Base-by-base conservation (phyloP, 1,140 invertebrate genomes). In the Sycobia sp. region DNA sequence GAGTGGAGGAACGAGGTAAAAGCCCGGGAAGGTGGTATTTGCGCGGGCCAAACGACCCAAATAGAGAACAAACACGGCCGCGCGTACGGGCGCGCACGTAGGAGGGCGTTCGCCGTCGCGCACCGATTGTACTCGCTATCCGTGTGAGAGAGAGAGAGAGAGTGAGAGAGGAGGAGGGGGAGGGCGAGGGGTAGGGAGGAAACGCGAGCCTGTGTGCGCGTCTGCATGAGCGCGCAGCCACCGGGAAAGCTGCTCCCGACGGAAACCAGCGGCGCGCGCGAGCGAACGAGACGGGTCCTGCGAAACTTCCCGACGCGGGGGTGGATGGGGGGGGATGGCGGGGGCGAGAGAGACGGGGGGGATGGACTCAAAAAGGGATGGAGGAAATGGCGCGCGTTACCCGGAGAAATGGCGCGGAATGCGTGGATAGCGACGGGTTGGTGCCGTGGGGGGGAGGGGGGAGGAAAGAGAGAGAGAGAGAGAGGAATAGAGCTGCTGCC, bases 371-470 rank as follows among this genome's bases (percentile, higher is more conserved):
- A 76, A 76, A 78, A 77, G 74, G 78, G 79, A 74, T 74, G 69
- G 71, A 81, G 78, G 78, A 82, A 82, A 82, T 82, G 78, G 80
- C 71, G 78, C 75, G 71, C 80, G 77, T 81, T 82, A 81, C 73
- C n/a, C n/a, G 73, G 72, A 73, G 80, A 82, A 82, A 82, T 82
- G 80, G 79, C 76, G 78, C 74, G 79, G 80, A 82, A 82, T 81
- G 73, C 72, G 71, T 77, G 79, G 79, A 82, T 80, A 81, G 80
- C 75, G 75, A 77, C 72, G 75, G 71, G 76, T n/a, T n/a, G n/a
- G n/a, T n/a, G n/a, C 76, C 75, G 78, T 78, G 76, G 76, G 72
- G 74, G 71, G 69, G 72, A 74, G 76, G 69, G 22, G 29, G 36
- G 18, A n/a, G 27, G 38, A 18, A 32, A 25, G 10, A 9, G 53